Conservation (phyloP, 2,113 vertebrate species). For the Passer montanus region DNA sequence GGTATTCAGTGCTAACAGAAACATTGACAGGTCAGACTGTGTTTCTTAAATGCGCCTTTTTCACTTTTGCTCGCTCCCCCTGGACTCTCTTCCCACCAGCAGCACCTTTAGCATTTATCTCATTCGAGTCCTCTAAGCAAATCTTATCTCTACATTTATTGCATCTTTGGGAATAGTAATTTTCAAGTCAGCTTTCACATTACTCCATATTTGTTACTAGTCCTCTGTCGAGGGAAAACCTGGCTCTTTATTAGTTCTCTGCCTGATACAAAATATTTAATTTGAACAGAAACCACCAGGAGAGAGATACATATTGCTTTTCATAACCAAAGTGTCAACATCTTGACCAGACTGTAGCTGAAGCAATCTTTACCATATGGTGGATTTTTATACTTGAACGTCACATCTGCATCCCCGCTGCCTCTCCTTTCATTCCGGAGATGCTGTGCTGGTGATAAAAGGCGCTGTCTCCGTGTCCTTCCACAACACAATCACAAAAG, state of each 20-base stretch:
- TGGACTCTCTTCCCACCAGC: constrained; percentile 46
- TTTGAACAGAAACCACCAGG: constrained; percentile 75
- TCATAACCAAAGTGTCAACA: constrained; percentile 75
- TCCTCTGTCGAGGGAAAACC: constrained; percentile 62
- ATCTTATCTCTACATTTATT: constrained; percentile 71
- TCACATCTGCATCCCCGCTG: constrained; percentile 62
- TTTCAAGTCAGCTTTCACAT: constrained; percentile 78
- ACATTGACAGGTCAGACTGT: constrained; percentile 54
- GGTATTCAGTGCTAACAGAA: constrained; percentile 65
- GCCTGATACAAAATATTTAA: constrained; percentile 78
- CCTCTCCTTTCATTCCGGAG: constrained; percentile 55
- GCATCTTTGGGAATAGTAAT: constrained; percentile 76
- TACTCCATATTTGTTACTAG: constrained; percentile 76
- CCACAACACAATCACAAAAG: constrained; percentile 60
- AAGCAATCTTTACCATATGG: constrained; percentile 75
- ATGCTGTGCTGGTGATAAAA: constrained; percentile 60
- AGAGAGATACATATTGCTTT: constrained; percentile 76
- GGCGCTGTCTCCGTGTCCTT: constrained; percentile 40
- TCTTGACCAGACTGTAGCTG: constrained; percentile 65
- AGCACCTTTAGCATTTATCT: constrained; percentile 74
- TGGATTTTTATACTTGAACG: constrained; percentile 59
- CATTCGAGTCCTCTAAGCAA: constrained; percentile 71
- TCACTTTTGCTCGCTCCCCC: background rate
- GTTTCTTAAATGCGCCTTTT: constrained; percentile 53
- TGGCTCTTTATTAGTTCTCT: constrained; percentile 77